Evolutionary conservation across 2,888 invertebrate genomes (phyloP), one percentile per base, ranked within the genome.

Genomic region (Acanthacorydalis orientalis): DNA sequence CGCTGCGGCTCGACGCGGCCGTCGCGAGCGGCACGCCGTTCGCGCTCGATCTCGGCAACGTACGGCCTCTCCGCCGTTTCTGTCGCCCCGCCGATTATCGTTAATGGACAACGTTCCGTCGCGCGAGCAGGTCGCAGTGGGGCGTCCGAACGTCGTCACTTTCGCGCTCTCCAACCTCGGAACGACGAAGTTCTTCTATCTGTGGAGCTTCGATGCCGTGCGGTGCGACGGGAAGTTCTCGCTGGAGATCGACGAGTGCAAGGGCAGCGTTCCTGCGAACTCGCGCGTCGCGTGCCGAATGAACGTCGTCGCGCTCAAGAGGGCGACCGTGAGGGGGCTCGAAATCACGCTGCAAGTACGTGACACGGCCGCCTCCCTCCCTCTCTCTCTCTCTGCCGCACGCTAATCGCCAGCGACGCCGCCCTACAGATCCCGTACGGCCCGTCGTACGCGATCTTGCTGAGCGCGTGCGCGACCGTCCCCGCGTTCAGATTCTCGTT

Each of bases 391-490:
- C n/a, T n/a, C n/a, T n/a, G n/a, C n/a, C n/a, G n/a, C n/a, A n/a
- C n/a, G n/a, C 6, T 23, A 23, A 23, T 23, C 6, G 2, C 23
- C 12, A 12, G 2, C 9, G 9, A 23, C 9, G 31, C 2, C n/a
- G n/a, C n/a, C n/a, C 4, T 61, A 15, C 56, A 83, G 81, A 74
- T 83, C 49, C 68, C 72, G 33, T 75, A 79, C 60, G 83, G 83
- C 0, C 78, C 80, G 3, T 70, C 68, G 6, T 83, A 78, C 57
- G 64, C 59, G 34, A 67, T 83, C 48, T 63, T 67, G 43, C 59
- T 83, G 35, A 68, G 71, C 53, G 77, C 78, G 14, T 67, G 69
- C 40, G 76, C 77, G 38, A 68, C 72, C 52, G 71, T 68, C 51
- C 73, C 77, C 0, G 58, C 64, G 1, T 70, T 77, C 52, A 70